Evolutionary conservation across 2,113 vertebrate genomes (phyloP).

Genomic region (Ameiurus melas): DNA sequence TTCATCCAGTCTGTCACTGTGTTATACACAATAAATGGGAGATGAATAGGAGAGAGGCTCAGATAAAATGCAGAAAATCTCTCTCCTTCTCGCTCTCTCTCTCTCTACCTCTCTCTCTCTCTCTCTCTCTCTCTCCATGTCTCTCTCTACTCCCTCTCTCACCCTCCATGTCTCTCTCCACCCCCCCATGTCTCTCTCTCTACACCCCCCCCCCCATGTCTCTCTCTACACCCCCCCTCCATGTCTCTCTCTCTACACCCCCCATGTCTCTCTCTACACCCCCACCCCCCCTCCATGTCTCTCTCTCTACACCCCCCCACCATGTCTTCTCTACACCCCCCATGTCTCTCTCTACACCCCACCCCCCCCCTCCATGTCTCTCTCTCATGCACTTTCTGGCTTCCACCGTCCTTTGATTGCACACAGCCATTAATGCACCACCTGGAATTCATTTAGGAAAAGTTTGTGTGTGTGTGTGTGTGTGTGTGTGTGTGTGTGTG

Average conservation of each 20-base stretch:
- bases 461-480: conserved; percentile 4
- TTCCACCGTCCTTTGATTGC: background rate
- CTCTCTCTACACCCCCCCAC: too few species aligned
- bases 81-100: background rate
- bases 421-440: conserved; percentile 17
- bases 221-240: background rate
- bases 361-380: background rate
- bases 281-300: too few species aligned
- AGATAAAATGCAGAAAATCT: background rate
- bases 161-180: background rate
- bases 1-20: background rate
- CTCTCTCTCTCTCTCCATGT: background rate
- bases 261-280: too few species aligned
- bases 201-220: background rate
- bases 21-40: background rate
- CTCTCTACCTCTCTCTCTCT: background rate
- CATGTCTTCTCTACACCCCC: background rate
- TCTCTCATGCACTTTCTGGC: background rate
- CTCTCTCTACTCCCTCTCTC: background rate
- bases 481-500: conserved; percentile 1
- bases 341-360: background rate
- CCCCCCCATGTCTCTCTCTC: background rate
- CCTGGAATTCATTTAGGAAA: conserved; percentile 19
- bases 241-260: background rate
- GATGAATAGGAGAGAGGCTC: background rate